Evolutionary conservation across 2,113 vertebrate species (phyloP).

Genomic region (Probosciger aterrimus): DNA sequence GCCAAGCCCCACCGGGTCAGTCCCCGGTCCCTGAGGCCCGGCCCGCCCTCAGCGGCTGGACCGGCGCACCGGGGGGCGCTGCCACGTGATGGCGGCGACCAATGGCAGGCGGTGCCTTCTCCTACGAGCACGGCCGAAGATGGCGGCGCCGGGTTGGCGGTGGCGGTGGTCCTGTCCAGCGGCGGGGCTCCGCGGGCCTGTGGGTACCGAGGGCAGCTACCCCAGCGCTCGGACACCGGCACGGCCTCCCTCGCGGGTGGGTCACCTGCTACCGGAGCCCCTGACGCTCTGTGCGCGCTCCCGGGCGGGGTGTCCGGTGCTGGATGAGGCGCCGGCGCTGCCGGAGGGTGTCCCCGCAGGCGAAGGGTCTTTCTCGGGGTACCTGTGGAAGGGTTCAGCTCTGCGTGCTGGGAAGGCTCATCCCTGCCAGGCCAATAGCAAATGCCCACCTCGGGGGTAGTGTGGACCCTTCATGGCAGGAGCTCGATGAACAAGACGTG

Average conservation of each 20-base stretch:
- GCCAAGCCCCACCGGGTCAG: neutral
- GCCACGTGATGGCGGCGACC: neutral
- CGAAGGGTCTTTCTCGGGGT: fast-evolving
- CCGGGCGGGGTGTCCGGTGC: neutral
- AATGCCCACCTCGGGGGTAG: too few relatives aligned
- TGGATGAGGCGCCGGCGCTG: neutral
- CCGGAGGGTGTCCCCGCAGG: neutral
- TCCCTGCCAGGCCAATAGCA: neutral
- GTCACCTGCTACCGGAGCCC: neutral
- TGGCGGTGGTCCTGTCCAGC: fast-evolving
- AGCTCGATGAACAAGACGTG: too few relatives aligned
- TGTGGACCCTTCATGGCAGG: too few relatives aligned
- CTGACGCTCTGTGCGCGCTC: neutral
- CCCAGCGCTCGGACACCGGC: neutral
- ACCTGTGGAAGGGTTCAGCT: neutral
- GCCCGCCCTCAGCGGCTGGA: neutral
- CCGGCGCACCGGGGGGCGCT: neutral
- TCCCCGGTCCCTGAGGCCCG: neutral
- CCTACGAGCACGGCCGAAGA: fast-evolving
- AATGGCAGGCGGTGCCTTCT: neutral
- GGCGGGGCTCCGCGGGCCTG: too few relatives aligned
- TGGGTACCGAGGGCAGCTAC: neutral
- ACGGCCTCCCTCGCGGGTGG: too few relatives aligned
- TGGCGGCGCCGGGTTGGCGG: neutral
- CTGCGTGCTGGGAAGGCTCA: neutral